Evolutionary conservation across 2,113 vertebrate genomes (phyloP), one percentile per base, ranked within the genome.

Genomic region (Trichomycterus rosablanca): DNA sequence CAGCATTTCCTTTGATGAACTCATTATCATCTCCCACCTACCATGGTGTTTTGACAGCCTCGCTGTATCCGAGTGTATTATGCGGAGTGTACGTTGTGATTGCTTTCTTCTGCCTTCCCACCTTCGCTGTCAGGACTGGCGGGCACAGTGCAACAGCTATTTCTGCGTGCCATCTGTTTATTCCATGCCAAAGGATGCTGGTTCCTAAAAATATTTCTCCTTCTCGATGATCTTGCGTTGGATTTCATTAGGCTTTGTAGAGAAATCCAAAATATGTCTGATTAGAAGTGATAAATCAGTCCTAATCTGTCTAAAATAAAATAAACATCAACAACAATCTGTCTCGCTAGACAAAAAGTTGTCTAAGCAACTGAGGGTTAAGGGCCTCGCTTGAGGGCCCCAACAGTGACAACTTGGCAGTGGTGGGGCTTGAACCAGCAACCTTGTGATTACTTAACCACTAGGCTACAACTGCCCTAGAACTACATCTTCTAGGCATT

Each of bases 121-220:
- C 35, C 37, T 66, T 59, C 45, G 62, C 53, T 35, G 49, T 67
- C 64, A 71, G 55, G 37, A 63, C 52, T 64, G 23, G 44, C 57
- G 46, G 56, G 66, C 28, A 59, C 51, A 59, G 11, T 46, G 48
- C 49, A 59, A 42, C 49, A 59, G 61, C 63, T 67, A 64, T 67
- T 74, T 67, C 59, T 56, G 49, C 44, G 45, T 56, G 55, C 59
- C 72, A 74, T 74, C 63, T 74, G 67, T 50, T 67, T 3, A 4
- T 70, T 63, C 56, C 23, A 67, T 28, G 43, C 59, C 26, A 26
- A 55, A 19, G 55, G 56, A 22, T 20, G 22, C 43, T 56, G 65
- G 45, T 45, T 40, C 40, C 56, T 66, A 53, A 69, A 52, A 62
- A 53, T 63, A 46, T 26, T 19, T 40, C n/a, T 35, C 46, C 43